Conservation (phyloP, 2,113 vertebrate species). For the Prietella phreatophila region DNA sequence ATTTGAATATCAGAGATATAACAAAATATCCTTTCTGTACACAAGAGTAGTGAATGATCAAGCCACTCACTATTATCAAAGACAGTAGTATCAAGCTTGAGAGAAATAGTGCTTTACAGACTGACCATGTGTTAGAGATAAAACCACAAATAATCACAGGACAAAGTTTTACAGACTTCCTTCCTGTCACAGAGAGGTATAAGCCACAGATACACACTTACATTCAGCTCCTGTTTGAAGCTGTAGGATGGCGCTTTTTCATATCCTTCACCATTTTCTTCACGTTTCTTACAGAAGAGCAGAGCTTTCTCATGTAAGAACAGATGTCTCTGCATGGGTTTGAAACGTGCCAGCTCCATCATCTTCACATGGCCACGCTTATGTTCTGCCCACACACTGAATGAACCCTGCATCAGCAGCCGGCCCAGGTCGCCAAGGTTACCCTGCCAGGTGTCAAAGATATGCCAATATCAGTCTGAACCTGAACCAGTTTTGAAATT, state of each 20-base stretch:
- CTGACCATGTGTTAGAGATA: background rate
- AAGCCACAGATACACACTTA: conserved; percentile 65
- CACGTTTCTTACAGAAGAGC: conserved; percentile 93
- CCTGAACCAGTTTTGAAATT: background rate
- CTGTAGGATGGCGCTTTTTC: conserved; percentile 98
- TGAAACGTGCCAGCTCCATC: conserved; percentile 95
- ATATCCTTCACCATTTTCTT: conserved; percentile 94
- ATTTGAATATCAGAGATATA: background rate
- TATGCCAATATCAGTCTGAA: background rate
- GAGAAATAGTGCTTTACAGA: background rate
- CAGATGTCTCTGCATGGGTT: conserved; percentile 97
- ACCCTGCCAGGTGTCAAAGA: conserved; percentile 69
- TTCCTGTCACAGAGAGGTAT: background rate
- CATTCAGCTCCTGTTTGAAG: conserved; percentile 92
- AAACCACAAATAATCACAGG: background rate
- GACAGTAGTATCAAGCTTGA: background rate
- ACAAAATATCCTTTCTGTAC: background rate
- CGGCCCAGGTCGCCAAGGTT: conserved; percentile 88
- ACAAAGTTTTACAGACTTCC: background rate
- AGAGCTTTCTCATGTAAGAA: conserved; percentile 95
- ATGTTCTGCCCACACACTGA: conserved; percentile 95
- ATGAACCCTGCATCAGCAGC: conserved; percentile 96
- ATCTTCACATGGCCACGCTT: conserved; percentile 96
- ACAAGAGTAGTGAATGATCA: background rate
- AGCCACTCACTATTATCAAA: background rate